Conservation (phyloP, 2,888 invertebrate genomes). For the Mycalesis mineus region DNA sequence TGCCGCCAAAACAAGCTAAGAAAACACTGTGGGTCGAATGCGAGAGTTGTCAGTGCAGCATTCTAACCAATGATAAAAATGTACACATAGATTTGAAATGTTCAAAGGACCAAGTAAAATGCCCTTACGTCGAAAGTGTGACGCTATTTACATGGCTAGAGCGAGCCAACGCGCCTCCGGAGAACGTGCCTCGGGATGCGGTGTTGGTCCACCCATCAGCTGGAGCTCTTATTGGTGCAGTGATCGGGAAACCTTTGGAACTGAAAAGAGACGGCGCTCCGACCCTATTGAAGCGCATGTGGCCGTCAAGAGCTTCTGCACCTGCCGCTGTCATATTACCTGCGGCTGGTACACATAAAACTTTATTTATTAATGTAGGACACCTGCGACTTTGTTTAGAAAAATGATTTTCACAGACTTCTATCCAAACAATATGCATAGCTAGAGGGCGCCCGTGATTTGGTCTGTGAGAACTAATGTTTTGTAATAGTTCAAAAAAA, state of each 20-base stretch:
- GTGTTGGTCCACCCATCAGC: conserved; percentile 66
- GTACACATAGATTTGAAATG: conserved; percentile 77
- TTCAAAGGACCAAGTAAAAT: conserved; percentile 61
- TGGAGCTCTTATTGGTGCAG: conserved; percentile 56
- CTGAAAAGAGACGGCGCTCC: conserved; percentile 59
- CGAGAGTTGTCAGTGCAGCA: conserved; percentile 76
- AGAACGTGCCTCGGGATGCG: conserved; percentile 58
- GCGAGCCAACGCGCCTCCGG: conserved; percentile 51
- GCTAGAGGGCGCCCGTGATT: too few species aligned
- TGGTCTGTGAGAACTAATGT: too few species aligned
- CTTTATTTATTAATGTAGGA: background rate
- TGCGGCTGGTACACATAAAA: conserved; percentile 49
- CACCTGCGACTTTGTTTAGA: too few species aligned
- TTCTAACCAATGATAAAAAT: conserved; percentile 79
- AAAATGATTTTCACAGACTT: too few species aligned
- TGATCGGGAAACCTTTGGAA: conserved; percentile 61
- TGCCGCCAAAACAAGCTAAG: conserved; percentile 72
- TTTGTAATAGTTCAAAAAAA: too few species aligned
- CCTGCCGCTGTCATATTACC: conserved; percentile 66
- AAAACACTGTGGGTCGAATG: conserved; percentile 81
- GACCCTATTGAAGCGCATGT: conserved; percentile 61
- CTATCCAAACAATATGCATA: too few species aligned
- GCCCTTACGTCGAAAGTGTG: conserved; percentile 58
- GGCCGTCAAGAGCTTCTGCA: conserved; percentile 67
- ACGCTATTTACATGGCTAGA: conserved; percentile 61